Evolutionary conservation across 2,113 vertebrate genomes (phyloP).

Genomic region (Crocuta crocuta): DNA sequence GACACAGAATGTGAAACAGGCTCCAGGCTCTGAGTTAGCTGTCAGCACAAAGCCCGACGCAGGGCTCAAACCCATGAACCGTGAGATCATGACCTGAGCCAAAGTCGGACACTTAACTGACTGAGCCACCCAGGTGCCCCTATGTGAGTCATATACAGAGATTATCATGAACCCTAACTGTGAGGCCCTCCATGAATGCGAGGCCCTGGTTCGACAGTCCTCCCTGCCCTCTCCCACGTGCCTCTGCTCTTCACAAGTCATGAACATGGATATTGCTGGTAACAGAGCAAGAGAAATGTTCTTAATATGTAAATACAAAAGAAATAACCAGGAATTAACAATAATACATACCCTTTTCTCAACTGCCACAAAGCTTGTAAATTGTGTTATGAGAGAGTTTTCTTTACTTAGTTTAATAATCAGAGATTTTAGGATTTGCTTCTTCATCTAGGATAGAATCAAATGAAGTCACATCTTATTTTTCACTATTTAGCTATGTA

Average conservation of each 20-base stretch:
- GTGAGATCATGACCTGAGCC: too few species aligned
- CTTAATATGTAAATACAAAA: neutral
- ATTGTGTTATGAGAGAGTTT: conserved; percentile 92
- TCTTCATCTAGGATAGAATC: conserved; percentile 89
- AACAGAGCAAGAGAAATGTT: neutral
- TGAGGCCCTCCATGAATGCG: neutral
- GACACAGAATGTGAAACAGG: too few species aligned
- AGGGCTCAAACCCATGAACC: too few species aligned
- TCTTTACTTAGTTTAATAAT: conserved; percentile 92
- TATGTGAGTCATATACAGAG: neutral
- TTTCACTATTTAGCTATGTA: neutral
- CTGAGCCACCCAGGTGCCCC: too few species aligned
- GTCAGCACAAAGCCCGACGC: too few species aligned
- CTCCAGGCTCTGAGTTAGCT: too few species aligned
- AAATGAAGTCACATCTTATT: conserved; percentile 23
- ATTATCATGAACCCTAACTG: neutral
- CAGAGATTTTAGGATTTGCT: conserved; percentile 89
- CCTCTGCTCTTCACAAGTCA: neutral
- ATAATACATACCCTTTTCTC: conserved; percentile 92
- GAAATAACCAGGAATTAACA: neutral
- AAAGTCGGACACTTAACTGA: too few species aligned
- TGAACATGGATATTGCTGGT: neutral
- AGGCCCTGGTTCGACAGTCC: neutral
- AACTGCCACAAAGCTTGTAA: conserved; percentile 94
- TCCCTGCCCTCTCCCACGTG: neutral